phyloP scores from a whole-genome alignment of 2,113 vertebrate species.

The Engraulis encrasicolus region DNA sequence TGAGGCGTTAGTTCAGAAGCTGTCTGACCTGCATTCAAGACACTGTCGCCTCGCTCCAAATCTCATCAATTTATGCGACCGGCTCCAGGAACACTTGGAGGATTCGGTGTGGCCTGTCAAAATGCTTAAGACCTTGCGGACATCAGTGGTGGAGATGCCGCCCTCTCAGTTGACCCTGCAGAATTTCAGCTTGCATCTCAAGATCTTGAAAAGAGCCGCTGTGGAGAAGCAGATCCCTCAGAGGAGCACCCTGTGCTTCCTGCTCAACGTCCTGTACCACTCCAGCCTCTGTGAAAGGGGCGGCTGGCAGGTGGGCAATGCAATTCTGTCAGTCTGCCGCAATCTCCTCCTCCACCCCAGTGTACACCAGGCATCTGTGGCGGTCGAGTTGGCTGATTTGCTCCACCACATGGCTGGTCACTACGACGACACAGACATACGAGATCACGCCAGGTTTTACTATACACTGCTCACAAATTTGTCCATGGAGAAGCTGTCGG shows the following conservation, averaged over 20 bases:
- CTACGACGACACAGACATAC: conserved; percentile 81
- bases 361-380: conserved; percentile 62
- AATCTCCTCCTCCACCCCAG: conserved; percentile 74
- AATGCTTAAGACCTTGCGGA: conserved; percentile 72
- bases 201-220: conserved; percentile 76
- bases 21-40: conserved; percentile 77
- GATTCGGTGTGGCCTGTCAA: conserved; percentile 69
- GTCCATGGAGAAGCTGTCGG: conserved; percentile 77
- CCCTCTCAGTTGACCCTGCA: conserved; percentile 45
- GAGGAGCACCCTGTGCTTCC: conserved; percentile 67
- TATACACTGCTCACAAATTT: conserved; percentile 84
- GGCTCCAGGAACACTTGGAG: conserved; percentile 63
- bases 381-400: conserved; percentile 71
- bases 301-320: conserved; percentile 79
- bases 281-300: conserved; percentile 60
- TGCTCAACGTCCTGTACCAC: conserved; percentile 63
- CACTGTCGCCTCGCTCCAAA: conserved; percentile 77
- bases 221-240: conserved; percentile 72
- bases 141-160: conserved; percentile 64
- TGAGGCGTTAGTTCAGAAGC: conserved; percentile 58
- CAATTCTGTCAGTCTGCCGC: conserved; percentile 77
- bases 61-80: conserved; percentile 79
- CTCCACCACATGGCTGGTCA: conserved; percentile 74
- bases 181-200: conserved; percentile 80
- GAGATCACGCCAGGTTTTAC: conserved; percentile 85